phyloP scores from a whole-genome alignment of 2,797 vertebrate species.

The Eulemur albifrons region DNA sequence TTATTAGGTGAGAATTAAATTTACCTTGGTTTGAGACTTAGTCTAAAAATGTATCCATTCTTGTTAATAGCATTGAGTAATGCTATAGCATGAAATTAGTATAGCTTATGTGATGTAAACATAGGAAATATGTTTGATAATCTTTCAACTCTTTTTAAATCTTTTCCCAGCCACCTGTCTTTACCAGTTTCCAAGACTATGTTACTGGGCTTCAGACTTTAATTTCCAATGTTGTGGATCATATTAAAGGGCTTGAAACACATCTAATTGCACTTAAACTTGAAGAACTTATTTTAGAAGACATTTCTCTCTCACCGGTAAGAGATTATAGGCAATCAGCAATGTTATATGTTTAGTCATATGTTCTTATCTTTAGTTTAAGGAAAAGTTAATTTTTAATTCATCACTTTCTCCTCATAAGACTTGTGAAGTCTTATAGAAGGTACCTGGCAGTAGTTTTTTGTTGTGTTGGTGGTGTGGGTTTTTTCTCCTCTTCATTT shows the following conservation, averaged over 20 bases:
- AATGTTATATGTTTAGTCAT: not conserved
- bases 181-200: conserved; percentile 94
- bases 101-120: not conserved
- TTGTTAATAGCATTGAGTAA: not conserved
- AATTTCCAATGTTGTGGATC: conserved; percentile 90
- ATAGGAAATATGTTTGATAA: not conserved
- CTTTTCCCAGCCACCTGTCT: conserved; percentile 89
- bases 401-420: not conserved
- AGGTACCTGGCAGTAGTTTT: not conserved
- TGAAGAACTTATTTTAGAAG: conserved; percentile 91
- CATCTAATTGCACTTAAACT: conserved; percentile 91
- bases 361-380: not conserved
- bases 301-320: conserved; percentile 85
- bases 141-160: conserved; percentile 24
- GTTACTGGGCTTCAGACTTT: conserved; percentile 90
- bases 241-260: conserved; percentile 92
- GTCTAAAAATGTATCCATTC: not conserved
- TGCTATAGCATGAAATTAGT: not conserved
- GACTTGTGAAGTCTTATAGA: not conserved
- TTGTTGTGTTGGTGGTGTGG: not conserved
- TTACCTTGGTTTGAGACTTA: not conserved
- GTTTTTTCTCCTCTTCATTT: not conserved
- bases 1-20: not conserved
- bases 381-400: not conserved
- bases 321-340: conserved; percentile 35